These are phyloP conservation scores for Nebria salina DNA, from an alignment of 2,888 invertebrate genomes.

Conservation along the genomic window DNA sequence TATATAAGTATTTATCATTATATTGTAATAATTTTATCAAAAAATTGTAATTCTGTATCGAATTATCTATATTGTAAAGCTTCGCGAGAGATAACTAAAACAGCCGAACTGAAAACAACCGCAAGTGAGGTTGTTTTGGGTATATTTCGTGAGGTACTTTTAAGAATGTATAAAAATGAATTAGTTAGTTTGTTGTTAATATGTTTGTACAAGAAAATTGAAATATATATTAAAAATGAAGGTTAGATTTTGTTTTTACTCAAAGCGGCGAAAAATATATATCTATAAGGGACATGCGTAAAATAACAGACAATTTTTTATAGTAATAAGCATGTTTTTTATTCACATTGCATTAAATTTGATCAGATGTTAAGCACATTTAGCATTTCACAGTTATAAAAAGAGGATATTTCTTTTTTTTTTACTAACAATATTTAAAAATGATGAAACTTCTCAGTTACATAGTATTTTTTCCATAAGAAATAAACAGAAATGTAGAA, in stretches of 20 bases:
- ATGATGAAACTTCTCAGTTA: not conserved
- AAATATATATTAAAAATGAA: not conserved
- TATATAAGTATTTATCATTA: constrained; percentile 1
- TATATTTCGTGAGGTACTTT: not conserved
- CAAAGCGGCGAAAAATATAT: too few relatives aligned
- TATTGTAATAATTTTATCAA: not conserved
- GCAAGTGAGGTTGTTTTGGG: not conserved
- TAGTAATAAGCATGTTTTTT: constrained; percentile 9
- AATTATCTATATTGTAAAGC: not conserved
- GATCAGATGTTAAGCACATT: constrained; percentile 14
- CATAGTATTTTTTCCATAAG: not conserved
- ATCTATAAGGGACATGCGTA: not conserved
- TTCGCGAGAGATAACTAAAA: not conserved
- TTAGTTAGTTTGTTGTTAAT: constrained; percentile 1
- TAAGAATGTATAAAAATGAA: not conserved
- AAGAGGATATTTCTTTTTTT: not conserved
- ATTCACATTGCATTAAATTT: constrained; percentile 16
- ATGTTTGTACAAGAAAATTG: constrained; percentile 1
- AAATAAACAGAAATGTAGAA: not conserved
- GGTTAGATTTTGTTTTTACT: not conserved
- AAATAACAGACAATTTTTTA: not conserved
- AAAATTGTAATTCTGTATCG: not conserved
- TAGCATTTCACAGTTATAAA: constrained; percentile 17
- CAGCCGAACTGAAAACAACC: not conserved
- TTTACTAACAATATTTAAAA: constrained; percentile 1